These are phyloP conservation scores for Cryptops parisi DNA, from an alignment of 2,888 invertebrate species.

Conservation along the genomic window DNA sequence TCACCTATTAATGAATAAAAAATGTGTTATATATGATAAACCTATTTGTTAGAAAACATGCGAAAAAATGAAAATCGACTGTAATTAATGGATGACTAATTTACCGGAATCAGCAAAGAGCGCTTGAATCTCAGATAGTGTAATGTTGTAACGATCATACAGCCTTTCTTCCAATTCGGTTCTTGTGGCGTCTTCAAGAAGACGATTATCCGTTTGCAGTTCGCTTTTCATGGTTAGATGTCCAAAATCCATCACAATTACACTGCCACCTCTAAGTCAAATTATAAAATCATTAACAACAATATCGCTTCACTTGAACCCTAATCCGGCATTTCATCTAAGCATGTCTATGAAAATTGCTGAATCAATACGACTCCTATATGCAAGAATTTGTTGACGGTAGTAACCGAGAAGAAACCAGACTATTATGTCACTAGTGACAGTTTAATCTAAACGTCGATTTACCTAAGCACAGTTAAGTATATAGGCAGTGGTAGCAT, in stretches of 20 bases:
- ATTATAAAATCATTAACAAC: conserved; percentile 16
- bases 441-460: too few relatives aligned
- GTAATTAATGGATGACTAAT: conserved; percentile 2
- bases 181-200: conserved; percentile 58
- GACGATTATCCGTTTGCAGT: conserved; percentile 48
- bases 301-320: too few relatives aligned
- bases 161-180: conserved; percentile 67
- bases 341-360: too few relatives aligned
- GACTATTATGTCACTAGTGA: too few relatives aligned
- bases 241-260: conserved; percentile 57
- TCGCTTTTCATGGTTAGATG: conserved; percentile 54
- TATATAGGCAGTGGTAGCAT: too few relatives aligned
- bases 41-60: background rate
- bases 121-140: conserved; percentile 52
- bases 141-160: conserved; percentile 58
- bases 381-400: too few relatives aligned
- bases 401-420: too few relatives aligned
- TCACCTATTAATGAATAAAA: conserved; percentile 39
- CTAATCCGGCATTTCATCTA: too few relatives aligned
- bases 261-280: conserved; percentile 44
- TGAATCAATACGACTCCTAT: too few relatives aligned
- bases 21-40: background rate
- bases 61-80: background rate
- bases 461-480: too few relatives aligned
- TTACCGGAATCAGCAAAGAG: conserved; percentile 43